Evolutionary conservation across 2,888 invertebrate genomes (phyloP), one percentile per base, ranked within the genome.

Genomic region (Palloptera scutellata): DNA sequence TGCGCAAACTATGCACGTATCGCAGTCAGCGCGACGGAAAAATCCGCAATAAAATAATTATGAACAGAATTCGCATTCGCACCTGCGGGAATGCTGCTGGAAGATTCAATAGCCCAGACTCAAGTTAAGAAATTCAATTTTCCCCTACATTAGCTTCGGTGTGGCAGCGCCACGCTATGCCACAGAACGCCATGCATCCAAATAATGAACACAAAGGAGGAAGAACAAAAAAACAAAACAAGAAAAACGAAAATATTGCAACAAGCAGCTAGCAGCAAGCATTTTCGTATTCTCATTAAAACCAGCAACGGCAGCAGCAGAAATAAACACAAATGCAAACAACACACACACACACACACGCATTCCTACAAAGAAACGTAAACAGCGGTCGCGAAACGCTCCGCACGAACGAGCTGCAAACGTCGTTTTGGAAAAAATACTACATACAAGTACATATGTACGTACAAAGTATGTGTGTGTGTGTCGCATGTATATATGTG

Each of bases 131-230:
- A 79, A 80, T 79, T 80, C 79, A 79, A 79, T 79, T 79, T 79
- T 80, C 79, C 78, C 74, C 78, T 79, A 79, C 79, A 79, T 79
- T 79, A 80, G 79, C 76, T 74, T 72, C 30, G 6, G 30, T 30
- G 30, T 30, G 30, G 30, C 30, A 30, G 30, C 30, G 30, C 2
- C 30, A 30, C 30, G 68, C 53, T 69, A 72, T 60, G 67, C 68
- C 69, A 67, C 70, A 66, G 45, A 68, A 64, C 70, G 64, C 73
- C 53, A 66, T 58, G 58, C 71, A 74, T 76, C 78, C 75, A 54
- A 54, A 61, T 45, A 68, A 30, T 30, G 30, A 30, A 30, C 30
- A 30, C 30, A 30, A 30, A 30, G 6, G 30, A 30, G 30, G 30
- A 30, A 30, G 6, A 30, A 30, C 30, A 6, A 30, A 30, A n/a